Evolutionary conservation across 2,888 invertebrate species (phyloP), one percentile per base, ranked within the genome.

Genomic region (Merodon equestris): DNA sequence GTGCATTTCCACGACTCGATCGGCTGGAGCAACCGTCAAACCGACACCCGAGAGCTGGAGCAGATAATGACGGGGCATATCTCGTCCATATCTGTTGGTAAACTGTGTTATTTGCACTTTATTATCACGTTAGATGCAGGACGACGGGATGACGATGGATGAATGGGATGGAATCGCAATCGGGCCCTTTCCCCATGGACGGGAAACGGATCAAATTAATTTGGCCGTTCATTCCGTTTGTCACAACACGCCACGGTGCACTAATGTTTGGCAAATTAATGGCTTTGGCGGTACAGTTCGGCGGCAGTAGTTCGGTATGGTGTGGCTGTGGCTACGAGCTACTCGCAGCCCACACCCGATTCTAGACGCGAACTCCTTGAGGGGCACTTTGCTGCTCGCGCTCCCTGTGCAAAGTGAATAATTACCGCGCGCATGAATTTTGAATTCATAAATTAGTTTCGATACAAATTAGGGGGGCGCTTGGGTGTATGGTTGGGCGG

Each of bases 71-170:
- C 74, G 74, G 58, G 34, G 68, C 68, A 27, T 79, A 79, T 79
- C 79, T 68, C 15, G 70, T 61, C 66, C 75, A 75, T 75, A 81
- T 75, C 81, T 74, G 60, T 51, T 53, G 14, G 81, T 76, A 71
- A 82, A 82, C 84, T 86, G 87, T 88, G 86, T 88, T 88, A 88
- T 88, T 88, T 88, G 88, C 88, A 88, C 88, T 87, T 87, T 88
- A 88, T 88, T 88, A 88, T 87, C 88, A 86, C 87, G 86, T 87
- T 87, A 87, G 85, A 83, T 72, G 74, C 60, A 50, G 67, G 63
- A 19, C 18, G 15, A 50, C 15, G 9, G 50, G 53, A 56, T 4
- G 27, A 27, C 27, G 27, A n/a, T n/a, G n/a, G n/a, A n/a, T n/a
- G n/a, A n/a, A n/a, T n/a, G n/a, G n/a, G n/a, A n/a, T n/a, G n/a